Base-by-base conservation (phyloP, 2,797 vertebrate genomes). In the Rhinophrynus dorsalis region DNA sequence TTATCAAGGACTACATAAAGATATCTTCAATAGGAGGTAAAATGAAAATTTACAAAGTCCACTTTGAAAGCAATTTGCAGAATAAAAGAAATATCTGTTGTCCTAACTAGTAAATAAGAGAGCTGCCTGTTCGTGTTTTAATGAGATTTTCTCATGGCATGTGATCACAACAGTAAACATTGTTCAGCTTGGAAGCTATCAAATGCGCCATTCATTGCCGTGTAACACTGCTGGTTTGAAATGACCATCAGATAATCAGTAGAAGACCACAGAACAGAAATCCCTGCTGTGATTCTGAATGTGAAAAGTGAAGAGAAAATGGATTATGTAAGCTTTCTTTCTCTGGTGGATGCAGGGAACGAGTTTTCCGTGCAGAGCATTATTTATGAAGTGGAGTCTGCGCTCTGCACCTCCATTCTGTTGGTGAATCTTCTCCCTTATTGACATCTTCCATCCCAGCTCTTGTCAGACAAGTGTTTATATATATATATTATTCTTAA, bases 381-480 rank as follows among this genome's bases (percentile, higher is more conserved):
- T 51, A 72, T 72, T 72, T 42, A 72, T 59, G 24, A 29, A 23
- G 6, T 42, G n/a, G 9, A 29, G 40, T 51, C 44, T 38, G 17
- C 18, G 59, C 50, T 12, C 51, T 50, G 50, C 50, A 51, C 13
- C 23, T 38, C 29, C 26, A 51, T 38, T 55, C 24, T 50, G 20
- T 44, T 18, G 7, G 18, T 18, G 37, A 52, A 35, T 40, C 18
- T n/a, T 58, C 11, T 65, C 35, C 26, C 68, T 18, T 13, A 27
- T 21, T 57, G 51, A 64, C 60, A 29, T 48, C 44, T 50, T 51
- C 18, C 12, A 17, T 50, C 45, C 56, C 44, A 45, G 23, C 26
- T 57, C 44, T 24, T 21, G 54, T 68, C 20, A 67, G 64, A 57
- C 64, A 67, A 47, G 51, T 52, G 54, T 52, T n/a, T n/a, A n/a